Percentiles rank a stretch among this genome's conserved stretches.
Conservation (phyloP, 1,140 invertebrate species). For the Rhagoletis pomonella region DNA sequence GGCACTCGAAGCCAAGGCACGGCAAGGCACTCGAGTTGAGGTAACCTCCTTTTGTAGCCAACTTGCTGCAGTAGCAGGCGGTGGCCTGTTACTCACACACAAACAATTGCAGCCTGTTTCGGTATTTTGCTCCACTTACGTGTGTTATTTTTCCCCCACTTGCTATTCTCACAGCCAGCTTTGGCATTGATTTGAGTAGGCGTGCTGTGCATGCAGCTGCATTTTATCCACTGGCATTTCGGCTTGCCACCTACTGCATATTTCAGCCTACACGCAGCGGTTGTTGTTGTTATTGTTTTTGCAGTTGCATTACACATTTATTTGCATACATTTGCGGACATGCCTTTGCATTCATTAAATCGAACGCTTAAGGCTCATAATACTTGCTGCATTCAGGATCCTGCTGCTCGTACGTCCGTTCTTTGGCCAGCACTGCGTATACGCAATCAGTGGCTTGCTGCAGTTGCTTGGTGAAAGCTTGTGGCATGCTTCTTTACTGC, state of each 20-base stretch:
- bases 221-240: conserved; percentile 17
- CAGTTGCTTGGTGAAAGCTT: not conserved
- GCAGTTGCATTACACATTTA: not conserved
- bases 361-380: not conserved
- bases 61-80: not conserved
- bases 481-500: not conserved
- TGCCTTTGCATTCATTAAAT: conserved; percentile 44
- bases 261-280: not conserved
- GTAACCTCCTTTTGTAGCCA: not conserved
- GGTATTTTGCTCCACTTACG: not conserved
- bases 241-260: not conserved
- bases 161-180: not conserved
- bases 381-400: not conserved
- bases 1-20: not conserved
- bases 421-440: not conserved
- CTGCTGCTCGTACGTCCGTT: too few relatives aligned
- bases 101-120: not conserved
- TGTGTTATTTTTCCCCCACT: not conserved
- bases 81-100: not conserved
- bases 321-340: conserved; percentile 33
- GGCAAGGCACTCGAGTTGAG: not conserved
- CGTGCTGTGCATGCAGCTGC: conserved; percentile 16
- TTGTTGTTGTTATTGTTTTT: conserved; percentile 21
- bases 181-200: conserved; percentile 30
- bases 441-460: not conserved